Conservation (phyloP, 2,797 vertebrate species). For the Tauraco hartlaubi region DNA sequence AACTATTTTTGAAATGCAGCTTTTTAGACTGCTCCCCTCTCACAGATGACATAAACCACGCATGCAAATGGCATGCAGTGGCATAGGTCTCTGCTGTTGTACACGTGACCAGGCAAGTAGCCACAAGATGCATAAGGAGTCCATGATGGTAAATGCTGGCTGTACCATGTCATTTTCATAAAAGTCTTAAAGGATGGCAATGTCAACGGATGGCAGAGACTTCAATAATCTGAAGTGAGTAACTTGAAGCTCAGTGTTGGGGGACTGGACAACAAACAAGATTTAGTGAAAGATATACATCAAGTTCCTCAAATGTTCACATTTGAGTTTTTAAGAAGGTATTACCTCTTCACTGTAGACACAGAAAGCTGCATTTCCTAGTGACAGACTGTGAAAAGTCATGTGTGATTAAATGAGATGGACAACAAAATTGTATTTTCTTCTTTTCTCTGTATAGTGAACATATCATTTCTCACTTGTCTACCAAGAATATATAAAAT, state of each 20-base stretch:
- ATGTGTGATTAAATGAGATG: neutral
- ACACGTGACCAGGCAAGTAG: neutral
- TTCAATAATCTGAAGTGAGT: neutral
- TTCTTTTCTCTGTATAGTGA: neutral
- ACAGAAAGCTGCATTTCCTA: neutral
- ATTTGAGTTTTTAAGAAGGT: neutral
- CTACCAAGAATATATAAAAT: neutral
- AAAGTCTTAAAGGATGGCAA: neutral
- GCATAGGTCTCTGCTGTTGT: neutral
- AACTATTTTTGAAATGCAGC: neutral
- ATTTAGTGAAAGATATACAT: neutral
- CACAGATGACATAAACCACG: neutral
- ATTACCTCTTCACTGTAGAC: neutral
- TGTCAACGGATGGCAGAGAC: neutral
- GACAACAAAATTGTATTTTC: neutral
- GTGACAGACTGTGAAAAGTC: neutral
- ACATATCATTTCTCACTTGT: neutral
- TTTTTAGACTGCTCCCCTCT: neutral
- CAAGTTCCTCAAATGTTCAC: neutral
- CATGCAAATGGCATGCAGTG: neutral
- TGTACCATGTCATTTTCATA: neutral
- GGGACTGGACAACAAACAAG: neutral
- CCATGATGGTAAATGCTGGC: neutral
- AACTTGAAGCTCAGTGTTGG: neutral
- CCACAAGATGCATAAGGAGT: neutral